phyloP scores from a whole-genome alignment of 1,140 invertebrate genomes.

The Ooceraea biroi region DNA sequence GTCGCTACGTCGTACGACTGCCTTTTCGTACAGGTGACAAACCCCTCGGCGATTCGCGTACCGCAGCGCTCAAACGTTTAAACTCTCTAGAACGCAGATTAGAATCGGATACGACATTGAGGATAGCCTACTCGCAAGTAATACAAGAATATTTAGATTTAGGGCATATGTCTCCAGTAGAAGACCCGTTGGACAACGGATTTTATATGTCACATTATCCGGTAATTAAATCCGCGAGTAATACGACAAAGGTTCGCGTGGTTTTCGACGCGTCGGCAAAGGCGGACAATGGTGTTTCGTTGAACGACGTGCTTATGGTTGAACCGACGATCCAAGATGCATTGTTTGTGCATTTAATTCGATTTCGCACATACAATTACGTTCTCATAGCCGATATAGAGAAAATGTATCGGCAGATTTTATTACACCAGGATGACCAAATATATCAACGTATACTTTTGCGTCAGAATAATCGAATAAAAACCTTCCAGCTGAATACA shows the following conservation, averaged over 20 bases:
- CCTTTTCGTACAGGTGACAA: background rate
- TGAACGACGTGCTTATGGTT: background rate
- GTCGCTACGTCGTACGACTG: background rate
- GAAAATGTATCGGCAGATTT: conserved; percentile 37
- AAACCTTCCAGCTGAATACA: conserved; percentile 1
- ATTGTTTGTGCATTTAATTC: conserved; percentile 15
- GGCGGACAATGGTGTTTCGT: background rate
- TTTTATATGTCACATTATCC: conserved; percentile 15
- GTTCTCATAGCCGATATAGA: background rate
- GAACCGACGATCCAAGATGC: conserved; percentile 31
- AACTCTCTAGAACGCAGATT: background rate
- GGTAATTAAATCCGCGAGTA: background rate
- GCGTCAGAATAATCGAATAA: background rate
- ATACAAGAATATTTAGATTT: conserved; percentile 13
- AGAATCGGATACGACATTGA: background rate
- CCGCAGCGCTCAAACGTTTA: background rate
- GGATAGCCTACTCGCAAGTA: background rate
- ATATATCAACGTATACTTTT: conserved; percentile 33
- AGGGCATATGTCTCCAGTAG: background rate
- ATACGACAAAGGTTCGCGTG: background rate
- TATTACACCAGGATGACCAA: background rate
- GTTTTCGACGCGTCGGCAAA: conserved; percentile 21
- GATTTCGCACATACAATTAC: background rate
- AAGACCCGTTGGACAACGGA: background rate
- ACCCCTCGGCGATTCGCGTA: background rate